These are phyloP conservation scores for Catamblyrhynchus diadema DNA, from an alignment of 2,797 vertebrate species.

Conservation along the genomic window DNA sequence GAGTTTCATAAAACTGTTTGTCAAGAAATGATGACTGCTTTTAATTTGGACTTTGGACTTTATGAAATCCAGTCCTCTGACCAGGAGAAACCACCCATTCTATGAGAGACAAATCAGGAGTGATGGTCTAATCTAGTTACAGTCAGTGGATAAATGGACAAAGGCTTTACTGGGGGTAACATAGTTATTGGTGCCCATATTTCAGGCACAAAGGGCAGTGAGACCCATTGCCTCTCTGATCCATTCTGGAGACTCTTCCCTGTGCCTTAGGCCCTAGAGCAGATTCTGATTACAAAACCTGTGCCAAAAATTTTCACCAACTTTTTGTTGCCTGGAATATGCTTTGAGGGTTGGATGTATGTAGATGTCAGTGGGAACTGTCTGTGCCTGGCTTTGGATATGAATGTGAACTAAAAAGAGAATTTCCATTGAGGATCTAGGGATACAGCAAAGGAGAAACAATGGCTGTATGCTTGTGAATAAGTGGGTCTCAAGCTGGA, in stretches of 20 bases:
- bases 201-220: neutral
- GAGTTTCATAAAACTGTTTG: neutral
- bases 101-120: neutral
- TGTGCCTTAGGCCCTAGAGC: neutral
- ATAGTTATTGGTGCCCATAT: neutral
- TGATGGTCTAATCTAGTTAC: neutral
- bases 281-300: neutral
- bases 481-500: neutral
- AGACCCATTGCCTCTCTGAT: neutral
- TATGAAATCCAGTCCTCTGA: neutral
- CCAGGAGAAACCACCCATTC: neutral
- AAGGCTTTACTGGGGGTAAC: neutral
- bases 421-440: neutral
- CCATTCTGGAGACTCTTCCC: neutral
- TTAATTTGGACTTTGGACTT: neutral
- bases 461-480: neutral
- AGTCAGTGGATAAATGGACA: neutral
- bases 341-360: neutral
- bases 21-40: neutral
- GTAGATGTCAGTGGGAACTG: neutral
- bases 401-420: neutral
- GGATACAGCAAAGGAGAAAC: neutral
- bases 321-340: neutral
- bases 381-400: neutral
- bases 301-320: neutral